Evolutionary conservation across 2,888 invertebrate species (phyloP).

Genomic region (Slavum lentiscoides): DNA sequence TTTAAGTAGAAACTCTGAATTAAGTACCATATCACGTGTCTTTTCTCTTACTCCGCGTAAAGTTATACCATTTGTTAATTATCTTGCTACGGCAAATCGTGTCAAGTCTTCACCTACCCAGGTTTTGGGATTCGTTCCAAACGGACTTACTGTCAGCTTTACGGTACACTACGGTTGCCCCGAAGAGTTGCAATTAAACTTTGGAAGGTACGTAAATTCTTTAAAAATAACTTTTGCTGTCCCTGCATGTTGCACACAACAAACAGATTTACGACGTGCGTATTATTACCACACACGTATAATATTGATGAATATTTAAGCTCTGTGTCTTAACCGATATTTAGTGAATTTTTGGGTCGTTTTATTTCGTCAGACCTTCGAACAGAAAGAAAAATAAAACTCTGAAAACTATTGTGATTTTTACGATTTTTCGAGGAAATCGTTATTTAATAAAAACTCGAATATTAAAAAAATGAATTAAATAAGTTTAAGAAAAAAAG

Average conservation of each 20-base stretch:
- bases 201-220: background rate
- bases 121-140: constrained; percentile 15
- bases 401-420: too few species aligned
- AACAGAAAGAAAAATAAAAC: too few species aligned
- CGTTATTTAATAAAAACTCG: too few species aligned
- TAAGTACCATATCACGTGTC: constrained; percentile 14
- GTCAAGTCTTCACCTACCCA: constrained; percentile 25
- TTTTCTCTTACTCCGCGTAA: background rate
- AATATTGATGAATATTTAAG: background rate
- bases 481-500: too few species aligned
- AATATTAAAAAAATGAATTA: too few species aligned
- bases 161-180: background rate
- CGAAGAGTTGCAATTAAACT: constrained; percentile 23
- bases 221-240: constrained; percentile 1
- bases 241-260: background rate
- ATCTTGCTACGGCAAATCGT: constrained; percentile 16
- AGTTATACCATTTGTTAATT: constrained; percentile 43
- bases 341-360: too few species aligned
- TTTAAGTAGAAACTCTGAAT: constrained; percentile 26
- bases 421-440: too few species aligned
- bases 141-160: constrained; percentile 12
- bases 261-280: constrained; percentile 4
- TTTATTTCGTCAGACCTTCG: too few species aligned
- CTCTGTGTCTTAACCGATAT: too few species aligned
- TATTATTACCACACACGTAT: background rate